Evolutionary conservation across 2,797 vertebrate genomes (phyloP).

Genomic region (Eurystomus glaucurus): DNA sequence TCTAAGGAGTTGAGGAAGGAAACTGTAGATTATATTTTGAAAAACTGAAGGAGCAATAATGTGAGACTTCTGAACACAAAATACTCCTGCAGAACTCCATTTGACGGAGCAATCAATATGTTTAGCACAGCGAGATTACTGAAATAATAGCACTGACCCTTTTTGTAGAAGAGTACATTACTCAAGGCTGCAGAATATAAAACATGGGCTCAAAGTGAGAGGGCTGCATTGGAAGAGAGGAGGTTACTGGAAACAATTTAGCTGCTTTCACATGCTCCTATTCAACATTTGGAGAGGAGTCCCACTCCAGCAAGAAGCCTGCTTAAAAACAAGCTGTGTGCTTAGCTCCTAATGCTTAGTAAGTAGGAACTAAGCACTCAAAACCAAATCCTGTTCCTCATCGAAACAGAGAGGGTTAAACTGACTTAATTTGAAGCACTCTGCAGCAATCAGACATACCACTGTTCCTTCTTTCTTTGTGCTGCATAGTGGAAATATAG

Average conservation of each 20-base stretch:
- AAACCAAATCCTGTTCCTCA: neutral
- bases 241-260: neutral
- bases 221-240: neutral
- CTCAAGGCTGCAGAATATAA: neutral
- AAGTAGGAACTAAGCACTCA: neutral
- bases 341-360: neutral
- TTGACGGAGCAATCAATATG: neutral
- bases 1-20: neutral
- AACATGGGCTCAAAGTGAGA: neutral
- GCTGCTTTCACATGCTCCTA: neutral
- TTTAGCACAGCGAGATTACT: neutral
- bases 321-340: neutral
- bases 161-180: neutral
- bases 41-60: neutral
- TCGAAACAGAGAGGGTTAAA: constrained; percentile 35
- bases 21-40: neutral
- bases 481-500: constrained; percentile 18
- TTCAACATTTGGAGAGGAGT: neutral
- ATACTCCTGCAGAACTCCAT: neutral
- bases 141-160: neutral
- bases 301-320: neutral
- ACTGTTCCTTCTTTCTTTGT: constrained; percentile 12
- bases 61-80: neutral
- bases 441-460: constrained; percentile 1
- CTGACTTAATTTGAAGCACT: neutral